Base-by-base conservation (phyloP, 2,113 vertebrate genomes). In the Fulica atra region DNA sequence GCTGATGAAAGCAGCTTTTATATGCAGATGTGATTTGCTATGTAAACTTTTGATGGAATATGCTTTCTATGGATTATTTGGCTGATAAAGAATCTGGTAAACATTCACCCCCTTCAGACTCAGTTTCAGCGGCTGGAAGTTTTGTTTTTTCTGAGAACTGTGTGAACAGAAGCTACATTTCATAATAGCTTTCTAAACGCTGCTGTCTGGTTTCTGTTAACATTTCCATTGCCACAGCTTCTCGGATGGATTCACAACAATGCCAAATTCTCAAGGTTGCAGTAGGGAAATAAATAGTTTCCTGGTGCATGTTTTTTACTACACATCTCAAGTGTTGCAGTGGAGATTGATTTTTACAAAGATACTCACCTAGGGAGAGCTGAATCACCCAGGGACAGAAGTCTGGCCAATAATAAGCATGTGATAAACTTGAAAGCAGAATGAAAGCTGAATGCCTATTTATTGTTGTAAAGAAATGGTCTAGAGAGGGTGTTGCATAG, bases 101-200 rank as follows among this genome's bases (percentile, higher is more conserved):
- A 93, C 56, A 82, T 83, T 93, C 36, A 81, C 63, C 76, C 83
- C 28, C 88, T 94, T 92, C 92, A 96, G 74, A 92, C 56, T 84
- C 63, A 94, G 61, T 82, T 97, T 95, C 68, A 94, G 88, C 78
- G 91, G 77, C 69, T 72, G 60, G 50, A 95, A 92, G 53, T 92
- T 82, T 97, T 94, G 54, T 33, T 80, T 96, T 95, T 96, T 79
- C 88, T 97, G 74, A 89, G 86, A 96, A 94, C 60, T 88, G 65
- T 94, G 81, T 89, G 91, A 97, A 97, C 78, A 96, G 95, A 86
- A 97, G 88, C 61, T 91, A 54, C 76, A 90, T 96, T 95, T 96
- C 86, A 42, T 89, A 89, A 94, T 21, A 92, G 74, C 71, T 79
- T 74, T 95, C 63, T 64, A 73, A 92, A 92, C 68, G 73, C 53